Evolutionary conservation across 2,797 vertebrate genomes (phyloP), one percentile per base, ranked within the genome.

Genomic region (Neoniphon sammara): DNA sequence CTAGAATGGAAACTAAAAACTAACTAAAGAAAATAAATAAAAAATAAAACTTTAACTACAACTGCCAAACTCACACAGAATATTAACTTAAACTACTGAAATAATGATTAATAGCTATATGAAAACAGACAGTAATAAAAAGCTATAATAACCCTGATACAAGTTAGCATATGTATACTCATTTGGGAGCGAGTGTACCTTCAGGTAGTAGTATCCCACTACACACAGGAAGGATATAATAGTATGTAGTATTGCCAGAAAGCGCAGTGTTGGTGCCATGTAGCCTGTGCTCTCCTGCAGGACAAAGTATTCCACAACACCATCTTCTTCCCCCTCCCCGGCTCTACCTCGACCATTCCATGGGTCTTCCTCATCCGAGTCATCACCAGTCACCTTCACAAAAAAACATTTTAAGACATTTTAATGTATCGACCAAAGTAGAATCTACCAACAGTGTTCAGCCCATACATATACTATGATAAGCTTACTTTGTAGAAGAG

Each of bases 261-360:
- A 96, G 71, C 96, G 94, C 53, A 99, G 93, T 0, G 97, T 93
- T 0, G 98, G 98, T 0, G 98, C 98, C 98, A 99, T 99, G 81
- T 99, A 99, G 18, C 98, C 98, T 0, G 97, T 98, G 87, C 96
- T 98, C 91, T 99, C 98, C 91, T 99, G 97, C 81, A 99, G 92
- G 64, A 99, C 96, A 56, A 98, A 99, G 90, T 97, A 98, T 76
- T 98, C 97, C n/a, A 97, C 91, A 0, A 94, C 96, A 31, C 95
- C 95, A n/a, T 98, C 97, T 2, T 97, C 96, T 11, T 97, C 96
- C 60, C 95, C 94, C 3, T 95, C 95, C 4, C 91, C 92, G 5
- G 91, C 94, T 81, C 95, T 92, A 6, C 93, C 89, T 53, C 91
- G 93, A 66, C 95, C 93, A 14, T 95, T 94, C 98, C 97, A 99